Percentiles rank a stretch among this genome's conserved stretches.
phyloP scores from a whole-genome alignment of 2,797 vertebrate species.

The Neoniphon sammara region DNA sequence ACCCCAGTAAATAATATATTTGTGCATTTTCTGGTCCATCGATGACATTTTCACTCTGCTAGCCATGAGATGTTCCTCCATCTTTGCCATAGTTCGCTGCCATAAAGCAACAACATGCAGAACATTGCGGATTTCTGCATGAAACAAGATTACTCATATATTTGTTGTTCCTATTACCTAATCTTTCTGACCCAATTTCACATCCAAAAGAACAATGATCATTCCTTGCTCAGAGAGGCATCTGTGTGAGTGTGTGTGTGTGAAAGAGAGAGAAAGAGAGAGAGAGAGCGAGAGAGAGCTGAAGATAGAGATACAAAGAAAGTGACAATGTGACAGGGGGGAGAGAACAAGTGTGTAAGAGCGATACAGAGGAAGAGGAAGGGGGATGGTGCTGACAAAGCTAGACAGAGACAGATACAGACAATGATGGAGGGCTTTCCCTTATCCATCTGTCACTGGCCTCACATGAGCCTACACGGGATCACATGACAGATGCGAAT shows the following conservation, averaged over 20 bases:
- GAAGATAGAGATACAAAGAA: background rate
- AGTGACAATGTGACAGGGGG: conserved; percentile 13
- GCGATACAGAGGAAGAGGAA: conserved; percentile 9
- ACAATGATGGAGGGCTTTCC: conserved; percentile 58
- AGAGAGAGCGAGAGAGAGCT: background rate
- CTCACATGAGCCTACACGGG: conserved; percentile 24
- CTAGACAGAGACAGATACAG: conserved; percentile 32
- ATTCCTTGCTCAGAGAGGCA: background rate
- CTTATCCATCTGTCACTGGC: conserved; percentile 39
- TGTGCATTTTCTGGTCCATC: no score
- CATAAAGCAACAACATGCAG: no score
- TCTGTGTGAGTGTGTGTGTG: conserved; percentile 22
- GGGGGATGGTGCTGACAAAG: conserved; percentile 41
- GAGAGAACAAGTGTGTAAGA: conserved; percentile 2
- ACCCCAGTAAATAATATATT: no score
- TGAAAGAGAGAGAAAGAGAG: conserved; percentile 3
- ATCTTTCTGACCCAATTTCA: background rate
- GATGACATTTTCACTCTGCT: no score
- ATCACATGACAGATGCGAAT: conserved; percentile 56
- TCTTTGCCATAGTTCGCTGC: no score
- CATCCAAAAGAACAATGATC: background rate
- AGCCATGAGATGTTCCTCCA: no score
- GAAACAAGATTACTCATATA: background rate
- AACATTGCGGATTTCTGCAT: no score
- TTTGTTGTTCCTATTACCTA: background rate